A percentile compares a stretch with the other conserved stretches of the same genome.
Evolutionary conservation across 2,113 vertebrate species (phyloP).

Genomic region (Gasterosteus nipponicus): DNA sequence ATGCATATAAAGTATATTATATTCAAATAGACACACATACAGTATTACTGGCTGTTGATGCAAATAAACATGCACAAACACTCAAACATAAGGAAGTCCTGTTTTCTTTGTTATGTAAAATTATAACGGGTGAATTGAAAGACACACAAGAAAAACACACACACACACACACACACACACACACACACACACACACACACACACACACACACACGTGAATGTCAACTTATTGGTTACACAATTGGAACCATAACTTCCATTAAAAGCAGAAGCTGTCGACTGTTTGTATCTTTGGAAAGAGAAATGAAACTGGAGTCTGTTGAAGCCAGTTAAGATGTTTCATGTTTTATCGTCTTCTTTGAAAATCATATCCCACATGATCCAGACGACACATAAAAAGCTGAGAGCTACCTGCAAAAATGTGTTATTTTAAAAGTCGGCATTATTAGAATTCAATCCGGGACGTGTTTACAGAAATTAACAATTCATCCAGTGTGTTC

Average conservation of each 20-base stretch:
- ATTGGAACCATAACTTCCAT: slow-evolving; percentile 41
- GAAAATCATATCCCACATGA: slow-evolving; percentile 3
- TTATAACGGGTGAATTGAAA: slow-evolving; percentile 19
- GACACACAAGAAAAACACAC: slow-evolving; percentile 11
- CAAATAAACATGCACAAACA: slow-evolving; percentile 39
- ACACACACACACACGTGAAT: slow-evolving; percentile 16
- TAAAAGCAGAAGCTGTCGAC: slow-evolving; percentile 68
- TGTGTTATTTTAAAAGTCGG: not conserved
- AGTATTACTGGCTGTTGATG: slow-evolving; percentile 32
- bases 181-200: slow-evolving; percentile 16
- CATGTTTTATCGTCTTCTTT: not conserved
- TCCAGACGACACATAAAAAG: not conserved
- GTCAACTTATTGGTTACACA: slow-evolving; percentile 70
- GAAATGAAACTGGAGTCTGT: slow-evolving; percentile 71
- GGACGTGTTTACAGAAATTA: not conserved
- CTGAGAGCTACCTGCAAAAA: not conserved
- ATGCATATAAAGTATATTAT: slow-evolving; percentile 11
- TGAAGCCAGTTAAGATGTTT: slow-evolving; percentile 5
- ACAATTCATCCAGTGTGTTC: not conserved
- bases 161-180: slow-evolving; percentile 18
- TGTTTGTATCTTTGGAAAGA: slow-evolving; percentile 38
- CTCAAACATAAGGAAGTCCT: slow-evolving; percentile 41
- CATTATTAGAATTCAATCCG: not conserved
- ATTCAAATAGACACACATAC: slow-evolving; percentile 22
- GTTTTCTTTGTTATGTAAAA: slow-evolving; percentile 53